These are phyloP conservation scores for Elanoides forficatus DNA, from an alignment of 2,113 vertebrate species.

Conservation along the genomic window DNA sequence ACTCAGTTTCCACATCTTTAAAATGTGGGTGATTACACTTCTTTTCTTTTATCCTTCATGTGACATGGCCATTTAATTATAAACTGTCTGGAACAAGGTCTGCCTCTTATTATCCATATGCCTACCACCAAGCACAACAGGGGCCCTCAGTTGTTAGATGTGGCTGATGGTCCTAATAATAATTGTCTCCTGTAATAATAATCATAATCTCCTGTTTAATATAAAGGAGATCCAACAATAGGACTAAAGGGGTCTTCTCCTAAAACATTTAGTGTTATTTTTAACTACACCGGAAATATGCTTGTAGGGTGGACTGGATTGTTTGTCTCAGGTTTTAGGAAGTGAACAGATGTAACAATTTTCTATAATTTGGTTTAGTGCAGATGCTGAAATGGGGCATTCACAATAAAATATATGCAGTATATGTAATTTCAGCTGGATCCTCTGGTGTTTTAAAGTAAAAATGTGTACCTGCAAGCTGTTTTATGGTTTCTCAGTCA, in stretches of 20 bases:
- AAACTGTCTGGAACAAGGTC: constrained; percentile 1
- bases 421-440: constrained; percentile 76
- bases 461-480: constrained; percentile 84
- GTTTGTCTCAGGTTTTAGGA: constrained; percentile 69
- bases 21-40: background rate
- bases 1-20: background rate
- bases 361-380: constrained; percentile 75
- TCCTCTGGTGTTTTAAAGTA: constrained; percentile 76
- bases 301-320: constrained; percentile 46
- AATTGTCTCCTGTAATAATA: background rate
- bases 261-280: constrained; percentile 11
- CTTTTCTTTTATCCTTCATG: background rate
- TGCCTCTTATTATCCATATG: background rate
- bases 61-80: background rate
- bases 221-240: background rate
- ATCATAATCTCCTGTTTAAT: background rate
- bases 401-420: constrained; percentile 78
- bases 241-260: background rate
- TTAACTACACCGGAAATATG: constrained; percentile 39
- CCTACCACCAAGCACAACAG: background rate
- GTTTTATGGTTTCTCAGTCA: constrained; percentile 76
- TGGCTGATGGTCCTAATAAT: background rate
- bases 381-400: constrained; percentile 75
- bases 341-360: constrained; percentile 78
- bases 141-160: background rate